Evolutionary conservation across 1,140 invertebrate genomes (phyloP), one percentile per base, ranked within the genome.

Genomic region (Formica exsecta): DNA sequence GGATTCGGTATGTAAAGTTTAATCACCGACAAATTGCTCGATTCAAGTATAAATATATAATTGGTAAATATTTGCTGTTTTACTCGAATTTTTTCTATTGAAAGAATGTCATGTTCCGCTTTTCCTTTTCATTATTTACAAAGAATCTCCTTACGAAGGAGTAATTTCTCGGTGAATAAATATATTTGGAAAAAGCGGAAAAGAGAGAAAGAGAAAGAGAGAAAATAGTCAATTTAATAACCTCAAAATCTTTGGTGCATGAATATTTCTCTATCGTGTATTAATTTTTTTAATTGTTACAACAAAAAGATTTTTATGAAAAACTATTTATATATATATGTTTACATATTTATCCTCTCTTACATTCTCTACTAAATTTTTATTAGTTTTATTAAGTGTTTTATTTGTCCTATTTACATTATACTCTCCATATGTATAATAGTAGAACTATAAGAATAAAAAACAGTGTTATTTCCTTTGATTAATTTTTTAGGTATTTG

Each of bases 401-500:
- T 44, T 66, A 41, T 19, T 61, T 61, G 25, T 3, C 9, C 4
- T 29, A 19, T 13, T 62, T 62, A 32, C 3, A 32, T 29, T 16
- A 19, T 62, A 29, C 32, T 57, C 2, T 9, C 0, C 9, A 22
- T 9, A 59, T 74, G 13, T 73, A 54, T 54, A 73, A 5, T 7
- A 3, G 16, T 19, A 19, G 16, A 51, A 51, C 16, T 51, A 19
- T 51, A 19, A 6, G 5, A 48, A 70, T 57, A 7, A 44, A 16
- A 22, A 11, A 44, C 75, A 19, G 3, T 70, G 29, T 25, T 3
- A 0, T 13, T 29, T 36, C 11, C 19, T 38, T 38, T 29, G 32
- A 29, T 32, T n/a, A 25, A 61, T 66, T 41, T 29, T 9, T 8
- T 64, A 98, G 97, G 96, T 97, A 89, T 98, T 98, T 95, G 98